Evolutionary conservation across 2,113 vertebrate species (phyloP).

Genomic region (Sialia sialis): DNA sequence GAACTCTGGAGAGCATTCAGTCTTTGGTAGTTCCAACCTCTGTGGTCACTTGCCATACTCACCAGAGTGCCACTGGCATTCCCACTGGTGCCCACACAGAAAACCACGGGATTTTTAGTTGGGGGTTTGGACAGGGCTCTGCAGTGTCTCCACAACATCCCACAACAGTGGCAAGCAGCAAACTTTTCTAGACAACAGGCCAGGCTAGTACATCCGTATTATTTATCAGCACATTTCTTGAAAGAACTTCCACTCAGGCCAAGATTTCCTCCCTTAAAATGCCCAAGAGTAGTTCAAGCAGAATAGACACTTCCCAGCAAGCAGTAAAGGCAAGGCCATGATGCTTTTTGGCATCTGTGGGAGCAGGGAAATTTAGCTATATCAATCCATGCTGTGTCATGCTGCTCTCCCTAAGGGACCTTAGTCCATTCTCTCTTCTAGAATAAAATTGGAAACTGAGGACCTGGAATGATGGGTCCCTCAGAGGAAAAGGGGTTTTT

Average conservation of each 20-base stretch:
- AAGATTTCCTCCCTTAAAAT: background rate
- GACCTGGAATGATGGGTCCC: background rate
- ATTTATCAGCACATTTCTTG: background rate
- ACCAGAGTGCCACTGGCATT: background rate
- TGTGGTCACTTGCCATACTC: background rate
- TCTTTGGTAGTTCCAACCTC: background rate
- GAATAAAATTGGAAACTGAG: background rate
- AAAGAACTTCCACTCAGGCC: background rate
- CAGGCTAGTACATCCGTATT: background rate
- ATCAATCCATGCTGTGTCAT: background rate
- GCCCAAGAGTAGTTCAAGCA: background rate
- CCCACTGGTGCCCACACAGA: background rate
- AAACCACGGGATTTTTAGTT: background rate
- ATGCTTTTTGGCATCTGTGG: background rate
- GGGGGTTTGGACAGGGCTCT: background rate
- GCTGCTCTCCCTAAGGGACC: fast-evolving
- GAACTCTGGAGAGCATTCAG: background rate
- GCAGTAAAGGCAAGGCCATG: background rate
- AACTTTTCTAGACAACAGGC: background rate
- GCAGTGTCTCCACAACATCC: background rate
- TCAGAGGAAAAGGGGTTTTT: background rate
- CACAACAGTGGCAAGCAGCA: background rate
- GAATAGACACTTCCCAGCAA: background rate
- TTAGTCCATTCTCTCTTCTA: background rate
- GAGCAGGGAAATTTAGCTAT: background rate